A percentile compares a stretch with the other conserved stretches of the same genome.
These are phyloP conservation scores for Amiota minor DNA, from an alignment of 2,888 invertebrate genomes.

Conservation along the genomic window DNA sequence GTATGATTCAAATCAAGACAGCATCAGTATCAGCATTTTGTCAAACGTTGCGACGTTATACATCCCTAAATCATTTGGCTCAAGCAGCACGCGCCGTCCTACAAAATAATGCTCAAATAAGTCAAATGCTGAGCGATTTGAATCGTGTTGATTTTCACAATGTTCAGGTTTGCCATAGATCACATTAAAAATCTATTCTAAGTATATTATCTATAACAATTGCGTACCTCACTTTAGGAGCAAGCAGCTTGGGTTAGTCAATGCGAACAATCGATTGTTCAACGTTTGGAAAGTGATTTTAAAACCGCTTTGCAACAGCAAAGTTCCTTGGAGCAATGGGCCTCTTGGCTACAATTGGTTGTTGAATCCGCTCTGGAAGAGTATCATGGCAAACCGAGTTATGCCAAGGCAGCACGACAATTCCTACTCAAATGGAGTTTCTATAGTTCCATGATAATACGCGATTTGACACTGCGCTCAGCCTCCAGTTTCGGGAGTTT, in stretches of 20 bases:
- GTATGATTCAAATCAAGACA: conserved; percentile 87
- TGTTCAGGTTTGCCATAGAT: conserved; percentile 88
- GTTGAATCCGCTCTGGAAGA: conserved; percentile 92
- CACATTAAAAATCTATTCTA: not conserved
- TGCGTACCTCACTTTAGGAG: conserved; percentile 70
- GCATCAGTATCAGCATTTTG: conserved; percentile 92
- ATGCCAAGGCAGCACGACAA: conserved; percentile 89
- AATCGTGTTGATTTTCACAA: conserved; percentile 98
- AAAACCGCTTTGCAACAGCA: conserved; percentile 93
- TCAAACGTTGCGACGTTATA: conserved; percentile 95
- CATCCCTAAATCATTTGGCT: conserved; percentile 96
- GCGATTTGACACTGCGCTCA: conserved; percentile 95
- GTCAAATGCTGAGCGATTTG: conserved; percentile 96
- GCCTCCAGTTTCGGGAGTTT: conserved; percentile 99
- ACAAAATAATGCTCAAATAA: conserved; percentile 94
- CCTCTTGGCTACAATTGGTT: conserved; percentile 95
- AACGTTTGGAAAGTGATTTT: conserved; percentile 92
- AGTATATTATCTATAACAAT: too few relatives aligned
- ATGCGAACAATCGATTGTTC: conserved; percentile 87
- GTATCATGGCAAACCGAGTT: conserved; percentile 87
- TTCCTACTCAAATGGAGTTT: conserved; percentile 99
- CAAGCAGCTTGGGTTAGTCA: conserved; percentile 98
- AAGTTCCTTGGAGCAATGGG: conserved; percentile 97
- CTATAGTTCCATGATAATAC: conserved; percentile 98
- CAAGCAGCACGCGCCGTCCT: conserved; percentile 91